phyloP scores from a whole-genome alignment of 2,797 vertebrate genomes.

The Mormyrops boulengeri region DNA sequence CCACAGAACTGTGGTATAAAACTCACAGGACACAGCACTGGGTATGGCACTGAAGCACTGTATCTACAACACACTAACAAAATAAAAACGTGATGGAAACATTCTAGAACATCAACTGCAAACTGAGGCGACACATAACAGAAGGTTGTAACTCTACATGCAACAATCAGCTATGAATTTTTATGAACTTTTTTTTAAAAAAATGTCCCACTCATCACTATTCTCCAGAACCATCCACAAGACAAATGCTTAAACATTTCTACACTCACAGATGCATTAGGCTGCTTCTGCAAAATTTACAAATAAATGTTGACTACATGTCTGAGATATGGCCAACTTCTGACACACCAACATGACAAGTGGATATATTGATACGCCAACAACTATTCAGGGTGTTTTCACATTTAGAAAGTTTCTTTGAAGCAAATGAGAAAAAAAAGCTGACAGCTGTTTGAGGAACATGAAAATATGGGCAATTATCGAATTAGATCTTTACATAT shows the following conservation, averaged over 20 bases:
- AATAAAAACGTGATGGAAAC: not conserved
- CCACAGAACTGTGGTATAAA: not conserved
- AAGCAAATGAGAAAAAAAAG: not conserved
- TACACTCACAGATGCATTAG: constrained; percentile 25
- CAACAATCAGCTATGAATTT: not conserved
- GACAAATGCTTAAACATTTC: not conserved
- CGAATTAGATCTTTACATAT: not conserved
- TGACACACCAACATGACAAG: constrained; percentile 28
- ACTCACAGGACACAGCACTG: constrained; percentile 16
- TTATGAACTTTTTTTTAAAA: not conserved
- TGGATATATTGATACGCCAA: constrained; percentile 21
- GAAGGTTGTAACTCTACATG: not conserved
- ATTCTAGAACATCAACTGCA: not conserved
- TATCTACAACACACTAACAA: not conserved
- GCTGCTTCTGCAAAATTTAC: constrained; percentile 35
- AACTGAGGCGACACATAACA: not conserved
- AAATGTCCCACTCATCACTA: not conserved
- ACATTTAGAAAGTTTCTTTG: not conserved
- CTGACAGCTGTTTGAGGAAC: not conserved
- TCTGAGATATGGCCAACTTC: constrained; percentile 16
- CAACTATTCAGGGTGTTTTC: not conserved
- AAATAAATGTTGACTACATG: constrained; percentile 24
- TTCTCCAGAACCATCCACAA: not conserved
- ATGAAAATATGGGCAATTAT: not conserved
- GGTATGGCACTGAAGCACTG: constrained; percentile 14